Base-by-base conservation (phyloP, 2,888 invertebrate species). In the Cryptocephalus moraei region DNA sequence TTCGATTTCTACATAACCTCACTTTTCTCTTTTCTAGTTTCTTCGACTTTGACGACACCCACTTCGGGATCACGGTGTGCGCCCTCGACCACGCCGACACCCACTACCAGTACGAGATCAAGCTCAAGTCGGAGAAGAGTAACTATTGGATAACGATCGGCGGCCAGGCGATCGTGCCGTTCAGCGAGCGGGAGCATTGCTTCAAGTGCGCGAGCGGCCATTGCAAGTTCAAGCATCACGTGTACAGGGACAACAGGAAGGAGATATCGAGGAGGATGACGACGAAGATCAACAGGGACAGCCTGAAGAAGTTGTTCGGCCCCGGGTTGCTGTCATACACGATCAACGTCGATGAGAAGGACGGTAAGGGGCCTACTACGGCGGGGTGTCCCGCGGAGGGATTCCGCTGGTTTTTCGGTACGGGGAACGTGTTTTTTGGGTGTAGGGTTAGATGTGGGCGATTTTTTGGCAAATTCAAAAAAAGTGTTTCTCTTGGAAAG, bases 31-130 rank as follows among this genome's bases (percentile, higher is more conserved):
- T n/a, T n/a, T n/a, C n/a, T 31, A 49, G 51, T 33, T 42, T 55
- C 33, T 55, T 55, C 33, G 52, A 55, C 45, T 52, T 52, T 34
- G 55, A 55, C 45, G 55, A 55, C 11, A 39, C 43, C 33, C 51
- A 55, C 46, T 55, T 52, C 42, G 55, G 55, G 39, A 32, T 55
- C n/a, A 55, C 51, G 46, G 49, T 55, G 31, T 53, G 51, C 14
- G 47, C 52, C 4, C 44, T 39, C 9, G 55, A 55, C 12, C 47
- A 46, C 9, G 12, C 47, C 14, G 53, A 55, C 40, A 49, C 39
- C 32, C 22, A 32, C 34, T 14, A 14, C 9, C 49, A 51, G 32
- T 55, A 51, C 34, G 52, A 55, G 32, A 46, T 55, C 14, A 48
- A 47, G 36, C 38, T 55, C 10, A 49, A 47, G 11, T 51, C 51